Evolutionary conservation across 2,113 vertebrate genomes (phyloP).

Genomic region (Pantherophis guttatus): DNA sequence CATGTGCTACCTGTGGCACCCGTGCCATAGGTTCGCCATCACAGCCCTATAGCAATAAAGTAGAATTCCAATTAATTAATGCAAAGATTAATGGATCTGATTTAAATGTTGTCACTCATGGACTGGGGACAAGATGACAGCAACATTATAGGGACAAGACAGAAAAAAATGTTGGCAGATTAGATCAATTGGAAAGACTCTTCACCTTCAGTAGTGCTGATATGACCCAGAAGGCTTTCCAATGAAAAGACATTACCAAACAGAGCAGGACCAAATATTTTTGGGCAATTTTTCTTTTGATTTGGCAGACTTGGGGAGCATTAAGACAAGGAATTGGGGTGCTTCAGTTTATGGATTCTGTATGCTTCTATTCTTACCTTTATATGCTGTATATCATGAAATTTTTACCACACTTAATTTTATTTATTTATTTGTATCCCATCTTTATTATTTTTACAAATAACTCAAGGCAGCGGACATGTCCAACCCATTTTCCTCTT

Average conservation of each 20-base stretch:
- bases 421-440: not conserved
- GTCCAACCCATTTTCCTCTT: not conserved
- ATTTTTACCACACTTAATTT: not conserved
- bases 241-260: not conserved
- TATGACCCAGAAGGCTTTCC: not conserved
- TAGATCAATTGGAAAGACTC: not conserved
- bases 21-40: no score
- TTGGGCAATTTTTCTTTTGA: not conserved
- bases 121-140: no score
- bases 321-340: not conserved
- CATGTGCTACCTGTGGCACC: no score
- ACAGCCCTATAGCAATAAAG: not conserved
- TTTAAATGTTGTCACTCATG: no score
- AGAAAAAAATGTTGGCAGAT: not conserved
- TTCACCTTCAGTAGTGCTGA: not conserved
- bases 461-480: not conserved
- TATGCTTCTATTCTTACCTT: not conserved
- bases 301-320: not conserved
- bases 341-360: not conserved
- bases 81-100: no score
- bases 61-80: not conserved
- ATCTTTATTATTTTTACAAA: not conserved
- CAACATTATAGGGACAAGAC: not conserved
- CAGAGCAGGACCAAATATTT: not conserved
- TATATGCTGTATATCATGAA: not conserved